Evolutionary conservation across 2,113 vertebrate genomes (phyloP), one percentile per base, ranked within the genome.

Genomic region (Stomatorhinus ivindoensis): DNA sequence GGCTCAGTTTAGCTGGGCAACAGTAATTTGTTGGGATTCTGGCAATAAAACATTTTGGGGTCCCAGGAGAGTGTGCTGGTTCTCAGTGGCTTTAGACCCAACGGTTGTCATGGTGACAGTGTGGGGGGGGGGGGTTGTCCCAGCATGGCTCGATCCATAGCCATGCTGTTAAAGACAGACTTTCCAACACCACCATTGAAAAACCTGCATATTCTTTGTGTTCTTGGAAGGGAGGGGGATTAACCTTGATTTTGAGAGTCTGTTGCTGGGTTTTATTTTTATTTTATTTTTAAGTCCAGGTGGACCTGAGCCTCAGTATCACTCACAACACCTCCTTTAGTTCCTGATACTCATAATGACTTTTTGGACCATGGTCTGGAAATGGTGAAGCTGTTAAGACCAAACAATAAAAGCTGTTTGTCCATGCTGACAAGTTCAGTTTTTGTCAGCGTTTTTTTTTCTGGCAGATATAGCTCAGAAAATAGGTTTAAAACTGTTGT

Each of bases 311-410:
- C 44, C 50, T 15, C 11, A 61, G 35, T 10, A 46, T 55, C 51
- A 55, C 88, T 61, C 88, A 55, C 13, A 55, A 44, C 47, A 55
- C 35, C 21, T 42, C 10, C 47, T 82, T 55, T 44, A 35, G 65
- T 76, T 80, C 17, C 24, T 35, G 50, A 51, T 83, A 39, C 73
- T 82, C 48, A 48, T 88, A 27, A 47, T 9, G 91, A 89, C 89
- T 92, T 91, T 82, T 80, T 89, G 5, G 90, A 92, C 92, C 93
- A 94, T 95, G 17, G 94, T 94, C 93, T 94, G 91, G 94, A 92
- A 94, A 91, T 91, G 91, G 93, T 93, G 93, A 84, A 94, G 93
- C 93, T 91, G 88, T 84, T 85, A 53, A 35, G 69, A 89, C 61
- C 17, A 15, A 27, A 53, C 13, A 55, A 90, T 86, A 90, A 90